Base-by-base conservation (phyloP, 1,140 invertebrate species). In the Lordiphosa clarofinis region DNA sequence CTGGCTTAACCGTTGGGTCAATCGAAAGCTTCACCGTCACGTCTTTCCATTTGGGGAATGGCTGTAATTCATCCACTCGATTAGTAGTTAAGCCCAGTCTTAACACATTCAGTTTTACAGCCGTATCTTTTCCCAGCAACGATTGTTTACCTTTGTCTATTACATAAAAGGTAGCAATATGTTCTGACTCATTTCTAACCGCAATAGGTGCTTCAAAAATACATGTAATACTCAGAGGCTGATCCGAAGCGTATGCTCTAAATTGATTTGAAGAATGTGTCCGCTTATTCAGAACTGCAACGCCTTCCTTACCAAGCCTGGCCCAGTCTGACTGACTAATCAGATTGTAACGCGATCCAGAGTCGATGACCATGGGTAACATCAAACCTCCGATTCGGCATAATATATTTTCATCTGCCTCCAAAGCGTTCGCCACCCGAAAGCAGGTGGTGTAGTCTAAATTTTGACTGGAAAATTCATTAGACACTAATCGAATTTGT, bases 151-250 rank as follows among this genome's bases (percentile, higher is more conserved):
- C 19, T 8, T 44, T 50, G 35, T 50, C 28, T 24, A 50, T 50
- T 49, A 58, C 56, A 11, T 40, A 50, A 35, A 50, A 59, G 28
- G 31, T 28, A 37, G 46, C 40, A 49, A 59, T 46, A 15, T 35
- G 35, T 28, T 59, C 56, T n/a, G 47, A 6, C 10, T 44, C 24
- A 13, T 11, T 19, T 21, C 31, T 12, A 11, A 60, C 33, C 13
- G 40, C 31, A 31, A 59, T 59, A 28, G 47, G 37, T 15, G 48
- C 56, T 50, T 58, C 56, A 40, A 58, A 58, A 4, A 57, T 19
- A 48, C 44, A 43, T 21, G 8, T 21, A 37, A 56, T 44, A 10
- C 43, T 5, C 11, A 47, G 21, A 24, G 24, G 24, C 4, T 24
- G 24, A 24, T 24, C 24, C 3, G 24, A 24, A 24, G 43, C 53